Base-by-base conservation (phyloP, 2,888 invertebrate genomes). In the Trissolcus brochymenae region DNA sequence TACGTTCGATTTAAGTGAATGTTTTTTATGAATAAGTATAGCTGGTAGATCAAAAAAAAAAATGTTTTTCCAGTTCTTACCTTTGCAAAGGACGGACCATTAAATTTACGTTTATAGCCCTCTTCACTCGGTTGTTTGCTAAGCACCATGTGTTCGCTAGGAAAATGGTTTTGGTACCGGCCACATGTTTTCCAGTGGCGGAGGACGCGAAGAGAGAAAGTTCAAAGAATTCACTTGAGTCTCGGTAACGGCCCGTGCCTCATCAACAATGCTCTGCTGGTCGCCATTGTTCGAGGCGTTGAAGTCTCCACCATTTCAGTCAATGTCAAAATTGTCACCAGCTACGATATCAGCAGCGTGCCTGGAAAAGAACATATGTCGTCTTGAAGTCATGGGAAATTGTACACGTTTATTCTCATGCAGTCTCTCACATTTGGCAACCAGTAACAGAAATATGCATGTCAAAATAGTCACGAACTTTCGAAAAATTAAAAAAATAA, bases 151-250 rank as follows among this genome's bases (percentile, higher is more conserved):
- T 77, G 77, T 55, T 77, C 46, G 46, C 43, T 14, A 43, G 43
- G 67, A 73, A 77, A 73, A 71, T 72, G 29, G 53, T 71, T 7
- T 25, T 56, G 49, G 56, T 25, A 70, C 41, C 3, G 9, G 43
- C 76, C 77, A 77, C 53, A 56, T 77, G 77, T 72, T 77, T 51
- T 64, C 60, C 55, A 59, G 25, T 65, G 64, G 64, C 40, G 64
- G 50, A 73, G 53, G 60, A 77, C 59, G 65, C 51, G 11, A 65
- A 55, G 50, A 61, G 77, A 68, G 77, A 77, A 73, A 77, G 67
- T 65, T 77, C 51, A 16, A 16, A 50, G 25, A 70, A 73, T 76
- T 62, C 61, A 62, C 71, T 72, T 67, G 62, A 56, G 76, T 71
- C 57, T 76, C 56, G 59, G 57, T 61, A 54, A 67, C 62, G 59